Evolutionary conservation across 2,888 invertebrate genomes (phyloP).

Genomic region (Spilarctia lutea): DNA sequence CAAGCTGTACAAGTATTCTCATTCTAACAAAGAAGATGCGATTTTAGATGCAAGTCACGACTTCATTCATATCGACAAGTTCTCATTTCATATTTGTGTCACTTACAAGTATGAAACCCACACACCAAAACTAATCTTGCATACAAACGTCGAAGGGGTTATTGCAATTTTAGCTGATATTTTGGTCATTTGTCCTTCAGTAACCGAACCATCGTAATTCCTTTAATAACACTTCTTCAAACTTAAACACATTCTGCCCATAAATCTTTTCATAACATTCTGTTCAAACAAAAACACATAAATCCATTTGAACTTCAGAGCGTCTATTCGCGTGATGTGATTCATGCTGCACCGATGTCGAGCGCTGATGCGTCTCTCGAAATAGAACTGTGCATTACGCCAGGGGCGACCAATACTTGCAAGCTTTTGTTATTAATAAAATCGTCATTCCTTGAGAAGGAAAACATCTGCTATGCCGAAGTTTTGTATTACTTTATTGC

Average conservation of each 20-base stretch:
- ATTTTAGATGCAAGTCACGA: neutral
- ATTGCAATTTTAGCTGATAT: neutral
- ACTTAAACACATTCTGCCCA: neutral
- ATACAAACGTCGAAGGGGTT: neutral
- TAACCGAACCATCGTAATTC: neutral
- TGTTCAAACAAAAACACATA: conserved; percentile 23
- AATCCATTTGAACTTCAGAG: conserved; percentile 55
- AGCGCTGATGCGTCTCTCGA: conserved; percentile 49
- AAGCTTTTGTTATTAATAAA: neutral
- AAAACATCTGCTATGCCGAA: neutral
- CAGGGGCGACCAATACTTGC: conserved; percentile 13
- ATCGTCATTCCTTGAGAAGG: neutral
- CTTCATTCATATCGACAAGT: too few relatives aligned
- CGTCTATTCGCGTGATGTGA: conserved; percentile 51
- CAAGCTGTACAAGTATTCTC: neutral
- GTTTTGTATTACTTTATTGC: neutral
- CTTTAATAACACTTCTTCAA: conserved; percentile 2
- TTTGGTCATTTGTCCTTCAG: neutral
- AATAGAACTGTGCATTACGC: conserved; percentile 33
- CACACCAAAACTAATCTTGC: neutral
- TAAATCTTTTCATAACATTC: conserved; percentile 19
- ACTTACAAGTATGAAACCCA: too few relatives aligned
- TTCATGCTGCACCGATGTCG: conserved; percentile 53
- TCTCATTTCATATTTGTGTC: neutral
- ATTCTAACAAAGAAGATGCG: neutral